Conservation (phyloP, 2,888 invertebrate species). For the Myopa testacea region DNA sequence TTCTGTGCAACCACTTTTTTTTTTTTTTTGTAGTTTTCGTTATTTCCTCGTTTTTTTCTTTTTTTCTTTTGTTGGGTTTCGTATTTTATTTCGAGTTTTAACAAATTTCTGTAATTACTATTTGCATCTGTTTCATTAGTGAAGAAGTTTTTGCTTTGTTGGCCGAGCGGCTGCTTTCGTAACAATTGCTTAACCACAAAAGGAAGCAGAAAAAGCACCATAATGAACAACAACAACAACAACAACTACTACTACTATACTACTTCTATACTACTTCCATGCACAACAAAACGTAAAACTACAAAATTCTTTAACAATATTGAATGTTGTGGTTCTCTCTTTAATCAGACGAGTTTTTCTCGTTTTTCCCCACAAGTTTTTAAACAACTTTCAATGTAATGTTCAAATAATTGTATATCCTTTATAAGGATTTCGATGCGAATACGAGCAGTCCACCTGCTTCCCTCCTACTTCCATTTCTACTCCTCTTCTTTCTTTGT, state of each 20-base stretch:
- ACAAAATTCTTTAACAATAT: conserved; percentile 31
- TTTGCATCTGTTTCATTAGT: conserved; percentile 41
- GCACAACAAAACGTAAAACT: background rate
- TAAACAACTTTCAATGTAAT: conserved; percentile 12
- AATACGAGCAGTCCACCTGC: background rate
- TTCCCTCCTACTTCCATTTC: background rate
- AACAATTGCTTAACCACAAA: conserved; percentile 26
- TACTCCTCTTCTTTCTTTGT: background rate
- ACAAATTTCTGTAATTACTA: conserved; percentile 42
- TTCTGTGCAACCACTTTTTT: conserved; percentile 42
- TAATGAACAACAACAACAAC: background rate
- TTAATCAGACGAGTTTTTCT: background rate
- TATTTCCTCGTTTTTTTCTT: background rate
- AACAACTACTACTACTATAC: background rate
- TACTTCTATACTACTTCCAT: background rate
- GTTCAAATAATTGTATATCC: conserved; percentile 21
- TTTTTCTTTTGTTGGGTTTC: conserved; percentile 3
- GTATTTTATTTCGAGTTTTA: conserved; percentile 27
- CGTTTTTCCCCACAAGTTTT: background rate
- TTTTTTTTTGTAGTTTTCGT: background rate
- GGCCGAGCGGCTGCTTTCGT: background rate
- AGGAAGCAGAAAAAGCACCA: conserved; percentile 1
- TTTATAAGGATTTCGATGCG: background rate
- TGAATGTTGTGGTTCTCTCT: conserved; percentile 25
- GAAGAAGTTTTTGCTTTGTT: conserved; percentile 7